phyloP scores from a whole-genome alignment of 2,888 invertebrate species.

The Leucophora obtusa region DNA sequence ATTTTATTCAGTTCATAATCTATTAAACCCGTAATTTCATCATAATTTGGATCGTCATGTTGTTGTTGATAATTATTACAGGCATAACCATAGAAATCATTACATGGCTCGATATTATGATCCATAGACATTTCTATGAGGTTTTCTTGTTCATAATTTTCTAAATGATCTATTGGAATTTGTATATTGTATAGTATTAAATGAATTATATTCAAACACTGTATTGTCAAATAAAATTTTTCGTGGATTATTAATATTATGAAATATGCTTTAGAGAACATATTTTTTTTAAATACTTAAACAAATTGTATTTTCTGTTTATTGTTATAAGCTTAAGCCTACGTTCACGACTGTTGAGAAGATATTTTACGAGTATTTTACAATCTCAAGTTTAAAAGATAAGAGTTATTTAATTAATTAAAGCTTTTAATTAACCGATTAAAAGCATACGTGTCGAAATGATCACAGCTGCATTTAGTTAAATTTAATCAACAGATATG shows the following conservation, averaged over 20 bases:
- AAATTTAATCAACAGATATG: too few relatives aligned
- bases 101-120: conserved; percentile 67
- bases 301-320: too few relatives aligned
- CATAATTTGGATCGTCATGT: conserved; percentile 64
- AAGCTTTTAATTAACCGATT: too few relatives aligned
- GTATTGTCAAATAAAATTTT: neutral
- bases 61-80: conserved; percentile 70
- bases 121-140: conserved; percentile 1
- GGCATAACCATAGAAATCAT: conserved; percentile 71
- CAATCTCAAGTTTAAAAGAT: neutral
- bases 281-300: neutral
- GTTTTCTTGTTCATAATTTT: neutral
- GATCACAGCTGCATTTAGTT: too few relatives aligned
- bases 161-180: neutral
- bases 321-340: conserved; percentile 14
- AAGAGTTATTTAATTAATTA: neutral
- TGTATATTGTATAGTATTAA: neutral
- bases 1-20: conserved; percentile 70
- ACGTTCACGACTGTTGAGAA: conserved; percentile 14
- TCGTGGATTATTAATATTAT: too few relatives aligned
- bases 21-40: conserved; percentile 69
- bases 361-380: neutral
- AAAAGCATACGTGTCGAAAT: too few relatives aligned
- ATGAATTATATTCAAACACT: too few relatives aligned
- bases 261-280: neutral